A percentile compares a stretch with the other conserved stretches of the same genome.
Conservation (phyloP, 2,888 invertebrate species). For the Sicus ferrugineus region DNA sequence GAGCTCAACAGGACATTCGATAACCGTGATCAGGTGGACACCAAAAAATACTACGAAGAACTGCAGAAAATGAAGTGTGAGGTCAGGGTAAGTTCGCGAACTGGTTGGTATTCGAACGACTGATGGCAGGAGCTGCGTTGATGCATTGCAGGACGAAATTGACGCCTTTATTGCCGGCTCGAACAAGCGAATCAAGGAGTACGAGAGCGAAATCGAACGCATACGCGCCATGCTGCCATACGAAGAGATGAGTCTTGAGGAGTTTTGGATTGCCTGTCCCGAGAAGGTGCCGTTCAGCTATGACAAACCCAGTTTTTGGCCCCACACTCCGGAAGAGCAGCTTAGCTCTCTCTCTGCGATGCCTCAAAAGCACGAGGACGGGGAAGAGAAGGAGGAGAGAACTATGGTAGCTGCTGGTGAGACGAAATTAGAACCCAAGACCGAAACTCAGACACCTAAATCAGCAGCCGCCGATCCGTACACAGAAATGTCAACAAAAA, state of each 20-base stretch:
- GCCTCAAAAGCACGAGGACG: not conserved
- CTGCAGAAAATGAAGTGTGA: conserved; percentile 73
- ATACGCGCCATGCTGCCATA: conserved; percentile 75
- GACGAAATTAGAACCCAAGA: not conserved
- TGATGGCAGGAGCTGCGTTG: not conserved
- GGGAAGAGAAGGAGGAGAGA: not conserved
- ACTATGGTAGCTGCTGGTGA: not conserved
- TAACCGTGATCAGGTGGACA: conserved; percentile 46
- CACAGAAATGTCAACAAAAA: not conserved
- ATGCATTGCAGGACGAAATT: conserved; percentile 41
- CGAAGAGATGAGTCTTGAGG: conserved; percentile 82
- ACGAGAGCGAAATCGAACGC: conserved; percentile 70
- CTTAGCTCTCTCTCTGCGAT: conserved; percentile 42
- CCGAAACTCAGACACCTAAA: not conserved
- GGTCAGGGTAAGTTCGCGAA: conserved; percentile 66
- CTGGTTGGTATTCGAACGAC: too few relatives aligned
- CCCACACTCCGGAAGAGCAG: conserved; percentile 77
- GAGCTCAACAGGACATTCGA: conserved; percentile 48
- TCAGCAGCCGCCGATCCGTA: not conserved
- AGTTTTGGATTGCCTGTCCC: conserved; percentile 77
- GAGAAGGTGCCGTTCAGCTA: conserved; percentile 71
- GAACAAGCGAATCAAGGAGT: conserved; percentile 57
- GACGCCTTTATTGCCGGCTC: conserved; percentile 48
- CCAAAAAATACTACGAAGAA: conserved; percentile 58
- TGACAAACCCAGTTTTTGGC: conserved; percentile 85